Evolutionary conservation across 1,140 invertebrate species (phyloP), one percentile per base, ranked within the genome.

Genomic region (Lasaia peninsularis): DNA sequence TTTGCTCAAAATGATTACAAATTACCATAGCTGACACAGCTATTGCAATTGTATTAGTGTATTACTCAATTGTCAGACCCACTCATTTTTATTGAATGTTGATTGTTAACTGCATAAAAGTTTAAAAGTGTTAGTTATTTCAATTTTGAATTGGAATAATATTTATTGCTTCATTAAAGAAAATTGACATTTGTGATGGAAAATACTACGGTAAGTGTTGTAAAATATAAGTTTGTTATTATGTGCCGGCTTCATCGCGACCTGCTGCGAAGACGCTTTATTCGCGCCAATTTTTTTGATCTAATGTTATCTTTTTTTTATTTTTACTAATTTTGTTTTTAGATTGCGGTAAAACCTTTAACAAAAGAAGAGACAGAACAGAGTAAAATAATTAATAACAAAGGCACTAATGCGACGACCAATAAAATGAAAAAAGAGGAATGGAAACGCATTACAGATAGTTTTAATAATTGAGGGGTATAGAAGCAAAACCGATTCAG

Each of bases 361-460:
- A 44, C 37, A 8, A 44, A 44, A 8, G 14, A 44, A 0, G 37
- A 44, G 18, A 44, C 14, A 10, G 16, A 44, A 18, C 9, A 12
- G 3, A 44, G 37, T 8, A 44, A 16, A 8, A 44, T 44, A 11
- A 28, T 28, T 5, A 14, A 18, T 44, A 44, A 20, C 10, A 44
- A 20, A 18, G 18, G 14, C 9, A 44, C 37, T 4, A 44, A 44
- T 20, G 37, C 55, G 2, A 53, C 49, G 1, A 62, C 10, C 8
- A 57, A 62, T 34, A 56, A 57, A 62, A 10, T 57, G 10, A 62
- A 62, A 28, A 28, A n/a, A 3, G 31, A 57, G 8, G 60, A 57
- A 14, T 57, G 60, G 55, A 40, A 16, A 18, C 34, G 24, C 2
- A 48, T 57, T 32, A 11, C 50, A 2, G 54, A 48, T 1, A n/a